Evolutionary conservation across 1,140 invertebrate species (phyloP), one percentile per base, ranked within the genome.

Genomic region (Caenorhabditis remanei): DNA sequence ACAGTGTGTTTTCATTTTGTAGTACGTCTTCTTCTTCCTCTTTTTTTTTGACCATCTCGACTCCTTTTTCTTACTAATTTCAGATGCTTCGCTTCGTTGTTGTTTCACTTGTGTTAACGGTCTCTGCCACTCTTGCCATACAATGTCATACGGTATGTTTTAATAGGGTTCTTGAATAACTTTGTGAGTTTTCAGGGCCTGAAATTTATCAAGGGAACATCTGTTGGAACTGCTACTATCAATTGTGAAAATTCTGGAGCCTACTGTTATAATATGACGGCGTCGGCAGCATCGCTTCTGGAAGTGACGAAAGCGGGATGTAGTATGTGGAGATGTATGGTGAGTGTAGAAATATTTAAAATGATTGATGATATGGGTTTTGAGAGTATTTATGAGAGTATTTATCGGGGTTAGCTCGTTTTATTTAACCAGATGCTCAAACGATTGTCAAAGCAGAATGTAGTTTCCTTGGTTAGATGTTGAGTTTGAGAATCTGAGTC

Each of bases 121-220:
- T 79, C 8, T 24, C 46, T 32, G 71, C 46, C n/a, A 50, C 71
- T 13, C 14, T 79, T 21, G 71, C 71, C 32, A 79, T 79, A 13
- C 71, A 79, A 79, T 79, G 71, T 79, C 43, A 79, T 79, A 79
- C 71, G 71, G 71, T 79, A 79, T 11, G 16, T 58, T n/a, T n/a
- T 58, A 5, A 53, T 3, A 53, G 0, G 16, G 16, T 41, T 50
- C n/a, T 75, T 24, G 0, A 14, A 16, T 55, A 83, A 46, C 6
- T 90, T 89, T 43, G 40, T 91, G 11, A 89, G 88, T 86, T 88
- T 88, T 40, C 43, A 88, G 87, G 87, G 87, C 14, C 61, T 88
- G 7, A 88, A 88, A 63, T 65, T 82, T 24, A 88, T 88, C 21
- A 67, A 71, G 24, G 87, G 87, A 43, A 84, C 86, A 65, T 79